Evolutionary conservation across 2,797 vertebrate species (phyloP), one percentile per base, ranked within the genome.

Genomic region (Sebastes variabilis): DNA sequence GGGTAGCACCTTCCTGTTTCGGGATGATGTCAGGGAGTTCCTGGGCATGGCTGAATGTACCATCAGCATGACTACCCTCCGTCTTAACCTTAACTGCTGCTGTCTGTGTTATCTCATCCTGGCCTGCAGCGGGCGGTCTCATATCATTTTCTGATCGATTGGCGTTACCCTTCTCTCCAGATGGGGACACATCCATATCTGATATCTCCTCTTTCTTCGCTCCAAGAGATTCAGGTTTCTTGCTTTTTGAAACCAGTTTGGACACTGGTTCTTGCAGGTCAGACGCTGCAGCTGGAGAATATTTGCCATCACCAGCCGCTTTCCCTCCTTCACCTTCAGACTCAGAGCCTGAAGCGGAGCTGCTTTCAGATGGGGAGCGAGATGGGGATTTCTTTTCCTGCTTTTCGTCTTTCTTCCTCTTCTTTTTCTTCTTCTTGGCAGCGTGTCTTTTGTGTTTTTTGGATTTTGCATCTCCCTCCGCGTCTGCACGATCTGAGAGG

Each of bases 401-500:
- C 95, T 97, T 96, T 96, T 97, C 96, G 91, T 97, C 98, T 95
- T 97, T 98, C 96, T 97, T 99, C 88, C 92, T 97, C 93, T 97
- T 98, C 93, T 97, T 97, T 87, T 98, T 98, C 92, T 98, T 99
- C 94, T 99, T 99, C 87, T 97, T 99, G 6, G 89, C 90, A 92
- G 96, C 95, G 86, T 98, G 98, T 81, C 96, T 97, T 94, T 98
- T 99, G 91, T 98, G 96, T 85, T 98, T 99, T 93, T 97, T 99
- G 36, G 96, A 95, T 93, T 98, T 99, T 82, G 95, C 94, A 77
- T 97, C 95, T 36, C 81, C 94, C 38, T 94, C 94, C 10, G 82
- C 93, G 77, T 95, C 96, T 77, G 92, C 92, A 66, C 94, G 93
- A 91, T 96, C 96, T 95, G 87, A 94, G 18, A 81, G 12, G 66